Conservation (phyloP, 2,113 vertebrate genomes). For the Colistium nudipinnis region DNA sequence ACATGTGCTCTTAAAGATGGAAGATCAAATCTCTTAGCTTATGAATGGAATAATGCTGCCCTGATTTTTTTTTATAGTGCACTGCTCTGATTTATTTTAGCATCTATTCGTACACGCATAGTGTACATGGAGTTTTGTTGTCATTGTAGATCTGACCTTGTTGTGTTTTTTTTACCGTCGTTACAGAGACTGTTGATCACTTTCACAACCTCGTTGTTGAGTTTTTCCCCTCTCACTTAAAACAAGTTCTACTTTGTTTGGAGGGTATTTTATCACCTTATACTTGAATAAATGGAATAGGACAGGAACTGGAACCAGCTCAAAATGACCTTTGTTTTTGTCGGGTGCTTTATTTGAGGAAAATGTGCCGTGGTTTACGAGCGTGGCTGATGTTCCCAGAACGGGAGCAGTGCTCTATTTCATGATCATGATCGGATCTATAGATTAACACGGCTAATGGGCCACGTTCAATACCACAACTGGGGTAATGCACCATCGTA, state of each 20-base stretch:
- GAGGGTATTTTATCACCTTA: slow-evolving; percentile 9
- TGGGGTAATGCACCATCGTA: slow-evolving; percentile 66
- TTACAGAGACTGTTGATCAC: slow-evolving; percentile 10
- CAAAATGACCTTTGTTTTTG: slow-evolving; percentile 26
- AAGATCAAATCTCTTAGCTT: too few relatives aligned
- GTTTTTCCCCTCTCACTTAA: slow-evolving; percentile 21
- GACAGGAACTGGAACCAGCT: slow-evolving; percentile 27
- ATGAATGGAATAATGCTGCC: too few relatives aligned
- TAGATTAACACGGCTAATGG: slow-evolving; percentile 69
- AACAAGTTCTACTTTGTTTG: slow-evolving; percentile 1
- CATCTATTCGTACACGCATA: too few relatives aligned
- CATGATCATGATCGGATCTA: slow-evolving; percentile 57
- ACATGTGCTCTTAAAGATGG: too few relatives aligned
- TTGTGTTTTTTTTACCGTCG: slow-evolving; percentile 16
- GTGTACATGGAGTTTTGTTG: neutral
- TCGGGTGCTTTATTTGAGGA: slow-evolving; percentile 26
- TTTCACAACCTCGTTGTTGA: slow-evolving; percentile 2
- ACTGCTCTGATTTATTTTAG: too few relatives aligned
- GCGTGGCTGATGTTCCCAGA: slow-evolving; percentile 9
- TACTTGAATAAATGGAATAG: slow-evolving; percentile 18
- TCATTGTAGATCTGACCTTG: slow-evolving; percentile 17
- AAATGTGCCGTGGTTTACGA: slow-evolving; percentile 50
- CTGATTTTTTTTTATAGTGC: too few relatives aligned
- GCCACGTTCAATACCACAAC: slow-evolving; percentile 58
- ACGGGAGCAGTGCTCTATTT: slow-evolving; percentile 51